A percentile compares a stretch with the other conserved stretches of the same genome.
phyloP scores from a whole-genome alignment of 2,113 vertebrate species.

The Heterotilapia buettikoferi region DNA sequence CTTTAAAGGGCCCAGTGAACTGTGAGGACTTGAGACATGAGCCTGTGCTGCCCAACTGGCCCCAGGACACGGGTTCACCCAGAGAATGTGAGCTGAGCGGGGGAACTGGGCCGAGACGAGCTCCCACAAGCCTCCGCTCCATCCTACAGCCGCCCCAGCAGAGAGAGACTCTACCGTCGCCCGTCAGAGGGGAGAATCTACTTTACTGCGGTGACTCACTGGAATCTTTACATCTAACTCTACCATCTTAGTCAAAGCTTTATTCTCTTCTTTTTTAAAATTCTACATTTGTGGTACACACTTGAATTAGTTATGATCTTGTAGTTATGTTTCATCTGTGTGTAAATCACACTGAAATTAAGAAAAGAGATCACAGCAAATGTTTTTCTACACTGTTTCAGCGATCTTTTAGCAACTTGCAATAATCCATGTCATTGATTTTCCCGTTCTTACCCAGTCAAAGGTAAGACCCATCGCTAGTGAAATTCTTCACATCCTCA shows the following conservation, averaged over 20 bases:
- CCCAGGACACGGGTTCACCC: conserved; percentile 67
- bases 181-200: conserved; percentile 10
- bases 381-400: not conserved
- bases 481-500: not conserved
- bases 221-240: conserved; percentile 1
- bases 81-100: conserved; percentile 64
- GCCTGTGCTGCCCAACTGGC: conserved; percentile 67
- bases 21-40: conserved; percentile 77
- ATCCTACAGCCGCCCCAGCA: conserved; percentile 14
- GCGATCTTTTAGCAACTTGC: not conserved
- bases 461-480: not conserved
- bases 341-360: not conserved
- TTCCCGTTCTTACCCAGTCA: not conserved
- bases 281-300: not conserved
- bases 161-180: not conserved
- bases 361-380: not conserved
- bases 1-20: conserved; percentile 77
- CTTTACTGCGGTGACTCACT: not conserved
- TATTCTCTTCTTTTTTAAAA: not conserved
- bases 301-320: not conserved
- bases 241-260: not conserved
- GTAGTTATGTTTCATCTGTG: not conserved
- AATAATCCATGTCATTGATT: not conserved
- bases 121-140: conserved; percentile 55
- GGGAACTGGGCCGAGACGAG: conserved; percentile 61